Percentiles rank a stretch among this genome's conserved stretches.
Evolutionary conservation across 1,140 invertebrate species (phyloP).

Genomic region (Sinonovacula constricta): DNA sequence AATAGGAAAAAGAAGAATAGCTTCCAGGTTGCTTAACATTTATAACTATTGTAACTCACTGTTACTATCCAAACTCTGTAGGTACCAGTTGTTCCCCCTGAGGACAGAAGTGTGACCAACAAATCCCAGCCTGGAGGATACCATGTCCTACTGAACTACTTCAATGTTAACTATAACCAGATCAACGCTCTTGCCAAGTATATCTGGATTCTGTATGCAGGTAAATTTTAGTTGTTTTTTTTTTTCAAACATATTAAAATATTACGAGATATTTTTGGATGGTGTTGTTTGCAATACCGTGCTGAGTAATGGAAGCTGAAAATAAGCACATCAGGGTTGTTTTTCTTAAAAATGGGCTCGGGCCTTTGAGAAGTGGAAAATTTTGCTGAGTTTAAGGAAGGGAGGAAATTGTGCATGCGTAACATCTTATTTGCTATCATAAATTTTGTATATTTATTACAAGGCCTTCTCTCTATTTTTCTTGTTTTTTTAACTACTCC

Average conservation of each 20-base stretch:
- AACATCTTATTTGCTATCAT: no score
- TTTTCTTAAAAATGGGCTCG: neutral
- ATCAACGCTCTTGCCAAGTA: conserved; percentile 53
- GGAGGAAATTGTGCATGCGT: no score
- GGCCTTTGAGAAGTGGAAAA: neutral
- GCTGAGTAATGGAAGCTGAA: neutral
- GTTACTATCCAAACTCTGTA: neutral
- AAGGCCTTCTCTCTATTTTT: no score
- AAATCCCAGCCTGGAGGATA: conserved; percentile 20
- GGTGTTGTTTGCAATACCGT: neutral
- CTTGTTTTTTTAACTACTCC: no score
- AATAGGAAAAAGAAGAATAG: no score
- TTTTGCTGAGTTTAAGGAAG: no score
- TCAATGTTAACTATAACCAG: conserved; percentile 41
- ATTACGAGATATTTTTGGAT: neutral
- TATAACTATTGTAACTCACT: neutral
- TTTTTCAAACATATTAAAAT: neutral
- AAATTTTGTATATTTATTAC: no score
- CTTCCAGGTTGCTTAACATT: neutral
- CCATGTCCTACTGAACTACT: conserved; percentile 40
- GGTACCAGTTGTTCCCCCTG: neutral
- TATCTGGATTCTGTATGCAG: conserved; percentile 60
- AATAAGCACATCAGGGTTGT: neutral
- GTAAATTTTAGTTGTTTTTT: no score
- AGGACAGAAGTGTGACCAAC: conserved; percentile 24